phyloP scores from a whole-genome alignment of 2,888 invertebrate genomes.

The Cerastis leucographa region DNA sequence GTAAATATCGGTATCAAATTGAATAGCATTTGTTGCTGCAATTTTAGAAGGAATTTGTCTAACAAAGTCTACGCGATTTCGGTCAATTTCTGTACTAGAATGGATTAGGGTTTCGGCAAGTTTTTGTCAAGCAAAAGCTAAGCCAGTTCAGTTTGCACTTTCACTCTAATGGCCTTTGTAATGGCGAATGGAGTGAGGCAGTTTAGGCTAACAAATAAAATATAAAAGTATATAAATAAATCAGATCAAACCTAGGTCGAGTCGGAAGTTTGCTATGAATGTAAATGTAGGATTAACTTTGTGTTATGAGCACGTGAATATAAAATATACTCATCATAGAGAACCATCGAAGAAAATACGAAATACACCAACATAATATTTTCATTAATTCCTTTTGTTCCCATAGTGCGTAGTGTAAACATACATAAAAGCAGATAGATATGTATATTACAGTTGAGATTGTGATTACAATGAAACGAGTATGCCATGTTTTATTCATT shows the following conservation, averaged over 20 bases:
- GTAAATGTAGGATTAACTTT: background rate
- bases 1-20: too few species aligned
- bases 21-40: too few species aligned
- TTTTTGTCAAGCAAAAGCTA: too few species aligned
- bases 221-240: too few species aligned
- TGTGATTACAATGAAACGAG: slow-evolving; percentile 16
- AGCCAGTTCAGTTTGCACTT: too few species aligned
- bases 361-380: background rate
- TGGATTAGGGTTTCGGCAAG: too few species aligned
- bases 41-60: too few species aligned
- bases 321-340: background rate
- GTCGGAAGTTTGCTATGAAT: background rate
- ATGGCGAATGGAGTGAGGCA: too few species aligned
- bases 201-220: background rate
- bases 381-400: background rate
- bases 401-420: slow-evolving; percentile 8
- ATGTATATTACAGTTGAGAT: slow-evolving; percentile 16
- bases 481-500: slow-evolving; percentile 13
- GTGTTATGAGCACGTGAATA: background rate
- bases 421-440: background rate
- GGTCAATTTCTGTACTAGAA: too few species aligned
- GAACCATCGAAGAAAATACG: background rate
- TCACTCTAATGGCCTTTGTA: too few species aligned
- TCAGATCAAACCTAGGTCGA: background rate
- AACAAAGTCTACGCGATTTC: too few species aligned